Evolutionary conservation across 2,113 vertebrate genomes (phyloP), one percentile per base, ranked within the genome.

Genomic region (Sorex fumeus): DNA sequence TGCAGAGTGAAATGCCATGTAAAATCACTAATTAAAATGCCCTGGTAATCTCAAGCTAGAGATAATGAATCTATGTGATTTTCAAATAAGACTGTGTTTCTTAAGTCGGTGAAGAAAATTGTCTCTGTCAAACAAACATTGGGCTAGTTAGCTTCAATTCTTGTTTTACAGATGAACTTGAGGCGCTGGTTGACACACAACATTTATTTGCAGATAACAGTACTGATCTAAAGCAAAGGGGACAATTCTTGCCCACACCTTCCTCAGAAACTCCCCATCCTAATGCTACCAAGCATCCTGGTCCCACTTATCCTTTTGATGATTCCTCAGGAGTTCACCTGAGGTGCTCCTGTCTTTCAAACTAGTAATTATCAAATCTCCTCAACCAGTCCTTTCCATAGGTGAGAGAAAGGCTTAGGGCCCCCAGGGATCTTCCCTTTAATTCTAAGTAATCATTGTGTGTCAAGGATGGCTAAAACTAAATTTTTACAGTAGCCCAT

Each of bases 301-400:
- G 12, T 16, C 70, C 50, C 71, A 62, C 36, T 53, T 67, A 40
- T 64, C 69, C 83, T 95, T 85, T 81, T 66, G 66, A 66, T 64
- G 1, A 27, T 64, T 94, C 64, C 57, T 74, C 72, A 67, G 93
- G 83, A 93, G 90, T 92, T 75, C 84, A 71, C 75, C 28, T 60
- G 91, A 90, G 81, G 70, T 76, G 75, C 80, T 93, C 83, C 81
- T 70, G 32, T 45, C 87, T 94, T 86, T 76, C 50, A 88, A 76
- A 32, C 71, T 92, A 80, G 86, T 86, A 90, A 93, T 91, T 86
- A 93, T 67, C 87, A 88, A 78, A 79, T 83, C 79, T 43, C 67
- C 91, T 50, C 93, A 96, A 76, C 70, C 84, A 88, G 32, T 75
- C 91, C 76, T 88, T 67, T 82, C 87, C 72, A 78, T 64, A 78